Base-by-base conservation (phyloP, 2,113 vertebrate species). In the Corydoras maculifer region DNA sequence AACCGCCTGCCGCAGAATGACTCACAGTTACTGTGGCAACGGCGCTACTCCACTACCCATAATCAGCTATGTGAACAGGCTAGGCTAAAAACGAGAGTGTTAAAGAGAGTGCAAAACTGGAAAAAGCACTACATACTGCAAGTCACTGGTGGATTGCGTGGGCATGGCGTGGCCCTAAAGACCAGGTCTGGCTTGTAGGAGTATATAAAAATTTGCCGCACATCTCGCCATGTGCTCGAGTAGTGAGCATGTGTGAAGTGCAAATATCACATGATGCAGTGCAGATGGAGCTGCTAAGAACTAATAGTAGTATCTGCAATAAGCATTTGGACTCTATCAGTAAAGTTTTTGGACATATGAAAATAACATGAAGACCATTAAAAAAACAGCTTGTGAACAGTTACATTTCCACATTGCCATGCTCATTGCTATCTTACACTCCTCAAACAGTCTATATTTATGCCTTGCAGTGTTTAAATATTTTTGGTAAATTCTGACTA, bases 21-120 rank as follows among this genome's bases (percentile, higher is more conserved):
- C 86, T 91, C 89, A 90, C 81, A 80, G 88, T 89, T 89, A 81
- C 89, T 69, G 88, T 84, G 83, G 86, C 75, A 89, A 90, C 90
- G 68, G 72, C 67, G 77, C 85, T 83, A 85, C 86, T 86, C 73
- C 50, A 81, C 79, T 84, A 81, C 79, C 78, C 81, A 15, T 86
- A 84, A 66, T 85, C 81, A 80, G 80, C 5, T 48, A 70, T 81
- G 84, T 74, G 8, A 55, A 65, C 77, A 66, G 69, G 54, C 60
- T 54, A 31, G 58, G 6, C 30, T 57, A 11, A 29, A 31, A 72
- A 54, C 50, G 35, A 69, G 43, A 64, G 58, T 11, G 35, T 35
- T 59, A 63, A 18, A 6, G 57, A 51, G 62, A 43, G 65, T 48
- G 65, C 50, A 50, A 18, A 30, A 49, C 68, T 43, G 35, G 35